phyloP scores from a whole-genome alignment of 2,113 vertebrate species.

The Regulus satrapa region DNA sequence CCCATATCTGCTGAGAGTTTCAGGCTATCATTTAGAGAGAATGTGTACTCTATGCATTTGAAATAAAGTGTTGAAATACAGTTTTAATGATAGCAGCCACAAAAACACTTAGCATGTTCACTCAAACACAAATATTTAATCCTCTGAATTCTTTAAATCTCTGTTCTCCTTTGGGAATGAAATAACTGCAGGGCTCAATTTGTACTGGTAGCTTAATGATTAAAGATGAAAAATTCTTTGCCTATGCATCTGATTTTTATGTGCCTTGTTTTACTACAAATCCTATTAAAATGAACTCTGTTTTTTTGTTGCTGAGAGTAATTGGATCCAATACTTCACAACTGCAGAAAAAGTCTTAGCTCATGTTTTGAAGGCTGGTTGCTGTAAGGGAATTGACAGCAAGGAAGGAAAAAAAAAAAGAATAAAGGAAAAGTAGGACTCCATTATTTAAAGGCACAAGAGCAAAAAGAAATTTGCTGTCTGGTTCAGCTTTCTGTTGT shows the following conservation, averaged over 20 bases:
- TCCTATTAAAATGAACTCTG: constrained; percentile 82
- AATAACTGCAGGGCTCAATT: constrained; percentile 84
- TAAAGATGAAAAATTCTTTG: constrained; percentile 83
- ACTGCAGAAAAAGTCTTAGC: constrained; percentile 52
- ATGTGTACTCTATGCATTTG: not conserved
- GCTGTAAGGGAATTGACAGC: constrained; percentile 51
- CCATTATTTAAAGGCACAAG: not conserved
- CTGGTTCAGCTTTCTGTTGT: not conserved
- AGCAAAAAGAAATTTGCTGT: not conserved
- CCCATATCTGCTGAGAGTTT: not conserved
- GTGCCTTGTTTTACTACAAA: constrained; percentile 78
- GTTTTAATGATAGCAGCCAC: constrained; percentile 72
- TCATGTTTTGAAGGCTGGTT: constrained; percentile 63
- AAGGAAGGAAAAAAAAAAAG: not conserved
- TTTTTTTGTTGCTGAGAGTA: constrained; percentile 77
- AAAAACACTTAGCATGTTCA: constrained; percentile 78
- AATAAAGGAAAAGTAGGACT: not conserved
- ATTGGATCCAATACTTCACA: constrained; percentile 78
- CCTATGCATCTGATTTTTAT: constrained; percentile 83
- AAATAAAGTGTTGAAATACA: constrained; percentile 66
- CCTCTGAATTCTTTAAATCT: constrained; percentile 80
- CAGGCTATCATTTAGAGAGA: not conserved
- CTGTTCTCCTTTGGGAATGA: constrained; percentile 77
- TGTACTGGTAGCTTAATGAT: constrained; percentile 85
- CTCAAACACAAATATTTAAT: constrained; percentile 82